Evolutionary conservation across 2,797 vertebrate genomes (phyloP).

Genomic region (Sebastes vulpes): DNA sequence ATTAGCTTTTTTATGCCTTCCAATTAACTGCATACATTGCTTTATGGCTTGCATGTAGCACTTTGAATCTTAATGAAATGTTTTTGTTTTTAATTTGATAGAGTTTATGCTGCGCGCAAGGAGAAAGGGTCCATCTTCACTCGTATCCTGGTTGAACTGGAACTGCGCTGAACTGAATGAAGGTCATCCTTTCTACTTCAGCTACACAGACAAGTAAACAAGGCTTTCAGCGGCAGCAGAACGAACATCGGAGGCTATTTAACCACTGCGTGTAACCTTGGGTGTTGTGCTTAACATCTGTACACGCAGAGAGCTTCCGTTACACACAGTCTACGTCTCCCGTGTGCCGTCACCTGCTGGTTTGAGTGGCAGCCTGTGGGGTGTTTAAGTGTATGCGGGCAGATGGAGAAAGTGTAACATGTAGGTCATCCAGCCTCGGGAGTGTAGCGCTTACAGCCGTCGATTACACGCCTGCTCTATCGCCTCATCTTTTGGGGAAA

Average conservation of each 20-base stretch:
- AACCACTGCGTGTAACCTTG: conserved; percentile 57
- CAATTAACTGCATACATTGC: conserved; percentile 78
- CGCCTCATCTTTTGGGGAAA: conserved; percentile 48
- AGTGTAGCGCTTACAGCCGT: conserved; percentile 50
- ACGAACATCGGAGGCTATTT: conserved; percentile 40
- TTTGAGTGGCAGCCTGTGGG: conserved; percentile 72
- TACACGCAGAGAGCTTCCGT: conserved; percentile 23
- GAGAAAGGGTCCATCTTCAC: neutral
- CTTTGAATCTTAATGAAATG: conserved; percentile 79
- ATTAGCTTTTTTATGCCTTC: conserved; percentile 80
- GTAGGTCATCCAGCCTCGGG: conserved; percentile 71
- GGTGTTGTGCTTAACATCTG: conserved; percentile 48
- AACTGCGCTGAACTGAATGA: conserved; percentile 9
- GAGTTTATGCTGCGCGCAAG: conserved; percentile 35
- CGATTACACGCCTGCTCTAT: conserved; percentile 48
- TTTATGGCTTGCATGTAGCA: conserved; percentile 62
- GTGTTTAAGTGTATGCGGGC: conserved; percentile 65
- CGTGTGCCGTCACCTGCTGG: conserved; percentile 61
- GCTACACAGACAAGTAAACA: conserved; percentile 22
- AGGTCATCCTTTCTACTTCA: conserved; percentile 42
- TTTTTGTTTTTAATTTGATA: conserved; percentile 70
- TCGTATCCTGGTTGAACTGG: neutral
- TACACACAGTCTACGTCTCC: conserved; percentile 31
- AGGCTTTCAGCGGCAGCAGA: conserved; percentile 25
- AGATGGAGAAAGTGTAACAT: conserved; percentile 73